phyloP scores from a whole-genome alignment of 2,797 vertebrate genomes.

The Poecile montanus region DNA sequence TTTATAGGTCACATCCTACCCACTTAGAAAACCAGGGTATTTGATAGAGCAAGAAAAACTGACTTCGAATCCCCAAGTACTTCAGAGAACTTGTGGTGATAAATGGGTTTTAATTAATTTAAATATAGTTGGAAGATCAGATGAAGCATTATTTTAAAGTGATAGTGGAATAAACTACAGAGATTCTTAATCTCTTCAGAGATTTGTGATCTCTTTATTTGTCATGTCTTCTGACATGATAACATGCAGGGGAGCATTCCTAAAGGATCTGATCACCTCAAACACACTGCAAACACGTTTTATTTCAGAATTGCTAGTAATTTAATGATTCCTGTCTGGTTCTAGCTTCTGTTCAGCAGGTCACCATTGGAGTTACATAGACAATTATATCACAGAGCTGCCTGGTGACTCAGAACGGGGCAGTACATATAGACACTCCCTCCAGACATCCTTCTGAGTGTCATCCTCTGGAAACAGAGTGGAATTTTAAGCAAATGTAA shows the following conservation, averaged over 20 bases:
- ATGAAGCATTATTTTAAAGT: constrained; percentile 40
- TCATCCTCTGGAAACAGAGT: not conserved
- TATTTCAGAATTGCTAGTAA: not conserved
- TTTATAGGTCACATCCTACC: constrained; percentile 51
- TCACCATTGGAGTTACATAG: not conserved
- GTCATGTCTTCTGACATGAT: not conserved
- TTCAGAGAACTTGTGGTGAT: constrained; percentile 40
- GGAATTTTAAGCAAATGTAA: constrained; percentile 25
- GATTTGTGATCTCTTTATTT: not conserved
- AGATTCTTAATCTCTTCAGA: not conserved
- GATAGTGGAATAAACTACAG: not conserved
- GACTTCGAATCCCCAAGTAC: constrained; percentile 9
- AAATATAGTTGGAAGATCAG: constrained; percentile 37
- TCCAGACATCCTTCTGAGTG: not conserved
- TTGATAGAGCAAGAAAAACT: constrained; percentile 32
- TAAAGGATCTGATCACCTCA: not conserved
- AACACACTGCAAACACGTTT: not conserved
- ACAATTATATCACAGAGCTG: not conserved
- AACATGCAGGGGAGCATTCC: not conserved
- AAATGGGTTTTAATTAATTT: constrained; percentile 66
- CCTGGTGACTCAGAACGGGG: not conserved
- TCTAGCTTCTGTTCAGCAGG: not conserved
- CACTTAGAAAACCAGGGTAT: not conserved
- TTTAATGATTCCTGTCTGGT: not conserved
- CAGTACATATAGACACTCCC: not conserved